Evolutionary conservation across 1,140 invertebrate genomes (phyloP), one percentile per base, ranked within the genome.

Genomic region (Drosophila lacteicornis): DNA sequence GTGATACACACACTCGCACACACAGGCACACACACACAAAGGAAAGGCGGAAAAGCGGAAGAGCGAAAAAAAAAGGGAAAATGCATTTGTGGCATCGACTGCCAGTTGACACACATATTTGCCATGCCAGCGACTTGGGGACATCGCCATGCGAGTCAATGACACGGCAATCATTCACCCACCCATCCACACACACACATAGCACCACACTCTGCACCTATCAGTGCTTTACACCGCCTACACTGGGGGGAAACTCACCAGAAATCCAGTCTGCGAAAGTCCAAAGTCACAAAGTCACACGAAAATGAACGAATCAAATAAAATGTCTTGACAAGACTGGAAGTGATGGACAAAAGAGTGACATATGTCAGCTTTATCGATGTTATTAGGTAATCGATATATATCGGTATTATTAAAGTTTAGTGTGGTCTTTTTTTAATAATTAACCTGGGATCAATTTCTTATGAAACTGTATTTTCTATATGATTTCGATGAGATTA

Each of bases 41-140:
- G 40, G 50, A 56, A 15, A 56, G 53, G 33, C 51, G 50, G 36
- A 22, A 61, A 27, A 19, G 22, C 60, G 33, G 36, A n/a, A 53
- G 61, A 49, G 47, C 59, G 45, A 40, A 68, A 55, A 50, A 22
- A 22, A 57, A 69, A 59, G 46, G 67, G 50, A 69, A 77, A 71
- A 56, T 61, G 71, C 43, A 87, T 69, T 69, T 87, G 83, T 67
- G 70, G 70, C 79, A 73, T 80, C 83, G 84, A 83, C 76, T 88
- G 67, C 80, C 84, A 88, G 80, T 80, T 87, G 84, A 87, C 83
- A 87, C 68, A 87, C 83, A 87, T 87, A 88, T 88, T 87, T 87
- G 80, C 83, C 79, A 63, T 75, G 63, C 63, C 65, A 77, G 27
- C 68, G 33, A 40, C 62, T 66, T 62, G 62, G 66, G 82, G 66